Evolutionary conservation across 2,113 vertebrate species (phyloP), one percentile per base, ranked within the genome.

Genomic region (Calyptommatus sinebrachiatus): DNA sequence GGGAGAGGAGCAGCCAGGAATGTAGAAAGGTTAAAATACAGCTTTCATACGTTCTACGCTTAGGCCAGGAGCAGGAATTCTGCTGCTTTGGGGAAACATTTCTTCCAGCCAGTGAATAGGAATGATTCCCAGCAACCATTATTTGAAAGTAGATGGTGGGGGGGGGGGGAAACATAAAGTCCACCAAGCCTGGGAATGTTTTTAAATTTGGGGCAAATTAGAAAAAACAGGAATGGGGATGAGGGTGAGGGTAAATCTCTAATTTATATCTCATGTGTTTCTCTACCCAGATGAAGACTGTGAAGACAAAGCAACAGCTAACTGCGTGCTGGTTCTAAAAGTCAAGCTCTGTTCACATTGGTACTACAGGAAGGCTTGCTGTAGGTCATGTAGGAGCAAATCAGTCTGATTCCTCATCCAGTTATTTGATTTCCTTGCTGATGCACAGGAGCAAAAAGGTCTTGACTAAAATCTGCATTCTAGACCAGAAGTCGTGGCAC

Each of bases 341-440:
- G 94, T 97, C 91, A 97, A 97, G 81, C 93, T 96, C 82, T 96
- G 95, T 63, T 96, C 96, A 1, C 96, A 96, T 68, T 96, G 96
- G 95, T 96, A 96, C 94, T 96, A 96, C 89, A 95, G 95, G 75
- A 97, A 95, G 83, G 96, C 95, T 89, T 96, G 96, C 93, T 97
- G 96, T 87, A 77, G 91, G 85, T 95, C 96, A 1, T 98, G 97
- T 62, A 94, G 86, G 61, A 89, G 84, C 57, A 90, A 79, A 61
- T 83, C 83, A 3, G 83, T 86, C 65, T 92, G 88, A 93, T 24
- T 61, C 0, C 0, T 70, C 75, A 61, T 68, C 77, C 63, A 71
- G 35, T 68, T 0, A 0, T 22, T 50, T 10, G 26, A 0, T 8
- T 70, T 76, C 46, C 76, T 48, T 81, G 78, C 84, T 77, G 68